Evolutionary conservation across 2,888 invertebrate genomes (phyloP).

Genomic region (Unio delphinus): DNA sequence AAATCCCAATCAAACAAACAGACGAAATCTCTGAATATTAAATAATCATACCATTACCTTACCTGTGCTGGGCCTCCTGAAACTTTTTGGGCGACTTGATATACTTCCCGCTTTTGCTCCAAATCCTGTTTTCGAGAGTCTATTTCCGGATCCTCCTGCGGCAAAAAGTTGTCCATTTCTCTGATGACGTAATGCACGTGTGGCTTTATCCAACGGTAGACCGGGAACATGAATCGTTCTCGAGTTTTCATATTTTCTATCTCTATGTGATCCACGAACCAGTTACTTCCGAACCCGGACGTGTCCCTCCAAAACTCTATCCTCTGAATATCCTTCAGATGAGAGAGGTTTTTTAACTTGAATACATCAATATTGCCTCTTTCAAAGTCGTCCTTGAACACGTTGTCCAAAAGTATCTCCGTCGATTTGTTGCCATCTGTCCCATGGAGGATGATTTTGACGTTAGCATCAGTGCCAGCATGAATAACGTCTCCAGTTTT

Average conservation of each 20-base stretch:
- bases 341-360: conserved; percentile 24
- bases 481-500: conserved; percentile 71
- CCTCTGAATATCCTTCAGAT: conserved; percentile 38
- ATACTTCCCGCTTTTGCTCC: conserved; percentile 59
- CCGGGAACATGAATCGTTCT: conserved; percentile 62
- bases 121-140: conserved; percentile 68
- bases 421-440: conserved; percentile 56
- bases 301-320: conserved; percentile 70
- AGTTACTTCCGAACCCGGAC: conserved; percentile 62
- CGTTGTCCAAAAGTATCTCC: conserved; percentile 63
- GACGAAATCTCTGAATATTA: no score
- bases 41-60: not conserved
- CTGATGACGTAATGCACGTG: conserved; percentile 63
- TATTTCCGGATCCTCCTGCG: conserved; percentile 66
- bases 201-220: conserved; percentile 70
- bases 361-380: conserved; percentile 66
- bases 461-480: conserved; percentile 70
- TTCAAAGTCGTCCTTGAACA: conserved; percentile 65
- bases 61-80: conserved; percentile 47
- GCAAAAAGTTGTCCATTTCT: conserved; percentile 68
- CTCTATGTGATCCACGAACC: conserved; percentile 68
- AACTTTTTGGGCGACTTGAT: conserved; percentile 41
- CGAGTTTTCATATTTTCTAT: conserved; percentile 43
- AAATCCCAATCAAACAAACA: no score
- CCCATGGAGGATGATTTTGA: conserved; percentile 67